Conservation (phyloP, 2,113 vertebrate species). For the Rhinolophus ferrumequinum region DNA sequence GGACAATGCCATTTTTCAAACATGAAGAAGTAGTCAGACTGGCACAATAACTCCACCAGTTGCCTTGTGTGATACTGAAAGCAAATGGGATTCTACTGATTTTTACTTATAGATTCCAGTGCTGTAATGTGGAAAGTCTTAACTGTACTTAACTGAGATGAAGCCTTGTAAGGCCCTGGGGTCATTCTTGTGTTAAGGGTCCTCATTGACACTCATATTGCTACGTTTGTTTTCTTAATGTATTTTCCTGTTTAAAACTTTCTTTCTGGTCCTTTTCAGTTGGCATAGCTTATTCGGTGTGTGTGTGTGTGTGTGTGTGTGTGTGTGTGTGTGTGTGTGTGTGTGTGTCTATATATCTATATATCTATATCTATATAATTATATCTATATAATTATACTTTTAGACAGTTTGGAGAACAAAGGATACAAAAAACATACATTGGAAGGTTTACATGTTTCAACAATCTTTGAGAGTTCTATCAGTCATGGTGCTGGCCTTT, state of each 20-base stretch:
- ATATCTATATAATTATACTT: background rate
- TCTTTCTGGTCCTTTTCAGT: background rate
- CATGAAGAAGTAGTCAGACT: background rate
- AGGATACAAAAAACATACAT: background rate
- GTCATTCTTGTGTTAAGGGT: background rate
- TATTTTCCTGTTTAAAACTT: slow-evolving; percentile 17
- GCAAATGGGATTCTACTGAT: background rate
- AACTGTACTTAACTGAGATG: background rate
- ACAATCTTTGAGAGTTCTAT: background rate
- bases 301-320: background rate
- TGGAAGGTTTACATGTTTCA: background rate
- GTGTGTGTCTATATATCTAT: background rate
- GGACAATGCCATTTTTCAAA: slow-evolving; percentile 6
- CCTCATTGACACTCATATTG: background rate
- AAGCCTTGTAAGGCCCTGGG: background rate
- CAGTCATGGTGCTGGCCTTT: background rate
- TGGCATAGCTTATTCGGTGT: background rate
- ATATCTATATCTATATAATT: too few relatives aligned
- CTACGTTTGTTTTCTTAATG: background rate
- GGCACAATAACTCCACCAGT: background rate
- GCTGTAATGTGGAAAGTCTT: background rate
- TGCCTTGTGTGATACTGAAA: background rate
- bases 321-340: too few relatives aligned
- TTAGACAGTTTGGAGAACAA: background rate
- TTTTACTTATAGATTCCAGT: background rate